A percentile compares a stretch with the other conserved stretches of the same genome.
Conservation (phyloP, 2,888 invertebrate genomes). For the Lithodes maja region DNA sequence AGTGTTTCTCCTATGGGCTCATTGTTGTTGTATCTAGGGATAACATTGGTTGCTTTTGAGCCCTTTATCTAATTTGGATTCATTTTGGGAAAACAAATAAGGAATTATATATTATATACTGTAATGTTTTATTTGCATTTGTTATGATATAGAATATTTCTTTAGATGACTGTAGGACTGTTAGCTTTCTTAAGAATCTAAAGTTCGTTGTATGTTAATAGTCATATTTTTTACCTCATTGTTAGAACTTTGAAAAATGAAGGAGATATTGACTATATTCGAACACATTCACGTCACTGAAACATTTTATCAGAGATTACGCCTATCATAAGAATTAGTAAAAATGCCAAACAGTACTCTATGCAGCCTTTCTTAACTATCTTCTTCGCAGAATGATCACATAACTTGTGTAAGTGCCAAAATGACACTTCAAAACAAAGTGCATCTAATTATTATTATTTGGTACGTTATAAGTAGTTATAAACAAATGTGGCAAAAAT, state of each 20-base stretch:
- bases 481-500: too few relatives aligned
- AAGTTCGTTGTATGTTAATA: constrained; percentile 63
- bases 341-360: too few relatives aligned
- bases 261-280: constrained; percentile 31
- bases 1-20: constrained; percentile 46
- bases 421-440: too few relatives aligned
- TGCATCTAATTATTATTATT: too few relatives aligned
- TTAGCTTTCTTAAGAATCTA: constrained; percentile 65
- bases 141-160: constrained; percentile 65
- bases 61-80: constrained; percentile 55
- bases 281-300: too few relatives aligned
- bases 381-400: too few relatives aligned
- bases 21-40: constrained; percentile 22
- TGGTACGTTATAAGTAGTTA: too few relatives aligned
- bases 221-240: constrained; percentile 65
- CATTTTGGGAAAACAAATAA: constrained; percentile 51
- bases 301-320: too few relatives aligned
- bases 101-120: neutral
- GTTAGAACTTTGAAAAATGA: constrained; percentile 58
- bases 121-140: constrained; percentile 61
- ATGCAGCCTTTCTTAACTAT: too few relatives aligned
- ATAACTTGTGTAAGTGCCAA: too few relatives aligned
- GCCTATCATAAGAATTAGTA: too few relatives aligned
- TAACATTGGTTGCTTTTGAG: constrained; percentile 41
- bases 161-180: constrained; percentile 66